Conservation (phyloP, 1,140 invertebrate genomes). For the Uloborus diversus region DNA sequence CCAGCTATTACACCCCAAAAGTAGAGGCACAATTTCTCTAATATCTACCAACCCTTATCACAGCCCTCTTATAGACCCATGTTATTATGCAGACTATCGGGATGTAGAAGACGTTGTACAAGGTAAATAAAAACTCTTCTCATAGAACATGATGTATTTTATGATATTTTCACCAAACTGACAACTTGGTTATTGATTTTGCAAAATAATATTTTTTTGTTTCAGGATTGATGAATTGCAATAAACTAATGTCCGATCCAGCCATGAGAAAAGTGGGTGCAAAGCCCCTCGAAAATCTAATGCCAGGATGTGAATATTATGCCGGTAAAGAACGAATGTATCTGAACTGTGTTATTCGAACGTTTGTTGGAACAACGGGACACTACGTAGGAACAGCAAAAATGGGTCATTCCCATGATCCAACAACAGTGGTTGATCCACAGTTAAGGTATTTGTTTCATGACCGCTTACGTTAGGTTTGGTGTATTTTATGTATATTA, state of each 20-base stretch:
- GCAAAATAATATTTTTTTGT: too few species aligned
- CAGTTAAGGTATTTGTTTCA: neutral
- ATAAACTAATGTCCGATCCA: too few species aligned
- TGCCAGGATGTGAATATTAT: neutral
- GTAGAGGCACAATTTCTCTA: constrained; percentile 81
- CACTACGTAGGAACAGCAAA: neutral
- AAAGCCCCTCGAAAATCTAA: neutral
- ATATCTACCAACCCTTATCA: constrained; percentile 80
- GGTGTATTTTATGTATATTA: too few species aligned
- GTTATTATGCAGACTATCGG: constrained; percentile 74
- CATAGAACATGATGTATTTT: too few species aligned
- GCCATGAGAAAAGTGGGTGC: neutral
- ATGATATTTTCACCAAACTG: too few species aligned
- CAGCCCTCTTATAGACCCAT: constrained; percentile 86
- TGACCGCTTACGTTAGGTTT: too few species aligned
- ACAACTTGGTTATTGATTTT: too few species aligned
- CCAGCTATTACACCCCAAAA: constrained; percentile 78
- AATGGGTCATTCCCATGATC: neutral
- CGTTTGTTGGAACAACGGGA: neutral
- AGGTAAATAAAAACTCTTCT: too few species aligned
- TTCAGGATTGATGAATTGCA: too few species aligned
- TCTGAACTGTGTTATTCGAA: neutral
- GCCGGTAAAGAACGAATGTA: neutral
- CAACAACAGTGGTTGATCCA: neutral
- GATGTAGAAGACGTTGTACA: neutral